Evolutionary conservation across 2,888 invertebrate species (phyloP).

Genomic region (Tipula vernalis): DNA sequence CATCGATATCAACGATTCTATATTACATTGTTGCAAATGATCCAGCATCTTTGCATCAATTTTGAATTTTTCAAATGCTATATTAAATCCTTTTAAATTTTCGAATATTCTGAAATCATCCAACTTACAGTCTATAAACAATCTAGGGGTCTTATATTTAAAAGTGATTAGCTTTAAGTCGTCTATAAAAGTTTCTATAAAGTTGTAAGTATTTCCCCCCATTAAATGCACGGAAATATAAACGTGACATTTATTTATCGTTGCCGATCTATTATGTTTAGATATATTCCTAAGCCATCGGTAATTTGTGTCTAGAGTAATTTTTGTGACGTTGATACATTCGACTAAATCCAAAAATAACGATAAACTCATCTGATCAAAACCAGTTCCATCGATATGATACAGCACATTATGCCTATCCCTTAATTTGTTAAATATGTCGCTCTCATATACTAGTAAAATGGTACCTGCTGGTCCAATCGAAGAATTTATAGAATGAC

Average conservation of each 20-base stretch:
- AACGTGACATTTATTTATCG: not conserved
- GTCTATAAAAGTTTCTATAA: not conserved
- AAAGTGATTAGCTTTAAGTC: not conserved
- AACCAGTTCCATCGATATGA: not conserved
- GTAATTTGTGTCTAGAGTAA: not conserved
- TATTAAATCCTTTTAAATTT: not conserved
- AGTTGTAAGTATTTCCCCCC: not conserved
- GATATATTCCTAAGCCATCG: not conserved
- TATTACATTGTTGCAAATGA: not conserved
- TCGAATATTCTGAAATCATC: not conserved
- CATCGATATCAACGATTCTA: too few relatives aligned
- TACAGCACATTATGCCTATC: not conserved
- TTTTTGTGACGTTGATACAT: not conserved
- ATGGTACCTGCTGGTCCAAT: not conserved
- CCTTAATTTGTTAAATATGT: not conserved
- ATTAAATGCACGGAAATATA: not conserved
- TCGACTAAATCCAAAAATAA: not conserved
- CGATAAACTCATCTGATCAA: not conserved
- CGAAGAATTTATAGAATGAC: too few relatives aligned
- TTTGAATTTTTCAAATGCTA: not conserved
- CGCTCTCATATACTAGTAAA: not conserved
- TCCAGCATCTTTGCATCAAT: not conserved
- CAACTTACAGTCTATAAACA: not conserved
- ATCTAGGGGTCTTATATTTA: not conserved
- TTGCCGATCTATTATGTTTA: not conserved